Evolutionary conservation across 2,113 vertebrate genomes (phyloP).

Genomic region (Trachemys scripta): DNA sequence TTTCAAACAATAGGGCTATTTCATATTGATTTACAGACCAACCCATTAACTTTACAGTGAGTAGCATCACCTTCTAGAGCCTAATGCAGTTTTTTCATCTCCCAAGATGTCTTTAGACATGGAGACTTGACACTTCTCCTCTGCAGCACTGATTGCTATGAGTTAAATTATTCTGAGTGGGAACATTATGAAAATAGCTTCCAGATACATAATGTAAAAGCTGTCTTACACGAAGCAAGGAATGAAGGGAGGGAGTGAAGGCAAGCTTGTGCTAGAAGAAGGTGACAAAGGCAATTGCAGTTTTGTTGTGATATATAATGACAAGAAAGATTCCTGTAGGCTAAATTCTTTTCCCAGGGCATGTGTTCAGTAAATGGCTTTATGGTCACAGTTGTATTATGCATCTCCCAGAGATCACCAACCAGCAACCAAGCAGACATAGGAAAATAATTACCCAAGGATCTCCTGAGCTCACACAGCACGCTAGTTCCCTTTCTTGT

Average conservation of each 20-base stretch:
- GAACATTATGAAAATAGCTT: slow-evolving; percentile 42
- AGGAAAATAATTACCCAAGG: neutral
- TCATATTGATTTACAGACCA: slow-evolving; percentile 35
- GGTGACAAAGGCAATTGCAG: slow-evolving; percentile 20
- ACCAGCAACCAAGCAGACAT: neutral
- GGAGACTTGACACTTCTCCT: slow-evolving; percentile 16
- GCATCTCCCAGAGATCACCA: neutral
- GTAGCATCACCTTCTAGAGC: slow-evolving; percentile 1
- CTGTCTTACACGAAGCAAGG: slow-evolving; percentile 29
- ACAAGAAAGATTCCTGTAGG: neutral
- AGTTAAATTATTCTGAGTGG: slow-evolving; percentile 36
- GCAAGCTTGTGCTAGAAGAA: neutral
- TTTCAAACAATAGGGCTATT: slow-evolving; percentile 18
- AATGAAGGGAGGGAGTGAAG: neutral
- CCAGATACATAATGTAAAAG: slow-evolving; percentile 18
- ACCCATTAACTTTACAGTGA: neutral
- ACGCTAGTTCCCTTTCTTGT: neutral
- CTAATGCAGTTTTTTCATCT: slow-evolving; percentile 6
- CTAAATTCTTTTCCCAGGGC: neutral
- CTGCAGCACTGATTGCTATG: neutral
- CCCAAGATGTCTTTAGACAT: neutral
- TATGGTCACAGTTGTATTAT: neutral
- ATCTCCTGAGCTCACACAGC: neutral
- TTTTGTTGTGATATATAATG: neutral
- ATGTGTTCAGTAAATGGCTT: neutral